These are phyloP conservation scores for Corythornis cristatus DNA, from an alignment of 2,113 vertebrate genomes.

Conservation along the genomic window DNA sequence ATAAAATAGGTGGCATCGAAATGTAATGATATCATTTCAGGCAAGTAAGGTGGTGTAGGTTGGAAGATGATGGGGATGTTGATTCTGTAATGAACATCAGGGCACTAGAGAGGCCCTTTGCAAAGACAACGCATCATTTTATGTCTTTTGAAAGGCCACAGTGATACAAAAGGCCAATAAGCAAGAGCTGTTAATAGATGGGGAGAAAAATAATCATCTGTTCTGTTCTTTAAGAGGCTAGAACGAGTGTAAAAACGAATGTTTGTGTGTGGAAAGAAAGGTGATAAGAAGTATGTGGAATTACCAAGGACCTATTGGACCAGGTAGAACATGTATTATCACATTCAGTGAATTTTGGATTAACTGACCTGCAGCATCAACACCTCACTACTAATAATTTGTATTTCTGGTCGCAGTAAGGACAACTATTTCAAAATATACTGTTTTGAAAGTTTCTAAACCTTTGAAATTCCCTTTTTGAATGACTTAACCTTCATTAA, in stretches of 20 bases:
- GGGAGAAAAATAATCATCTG: neutral
- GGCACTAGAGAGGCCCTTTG: neutral
- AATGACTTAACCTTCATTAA: neutral
- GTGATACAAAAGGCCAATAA: conserved; percentile 1
- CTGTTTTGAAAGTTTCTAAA: neutral
- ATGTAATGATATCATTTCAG: conserved; percentile 51
- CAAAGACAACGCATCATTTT: conserved; percentile 1
- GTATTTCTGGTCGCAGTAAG: neutral
- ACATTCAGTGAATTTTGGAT: neutral
- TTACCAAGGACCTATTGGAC: neutral
- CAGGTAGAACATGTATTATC: neutral
- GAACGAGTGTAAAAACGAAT: neutral
- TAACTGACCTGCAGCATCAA: neutral
- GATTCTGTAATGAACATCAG: conserved; percentile 35
- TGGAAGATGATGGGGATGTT: neutral
- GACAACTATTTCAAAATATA: neutral
- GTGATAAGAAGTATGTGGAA: neutral
- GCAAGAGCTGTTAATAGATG: neutral
- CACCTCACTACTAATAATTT: neutral
- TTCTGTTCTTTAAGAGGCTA: neutral
- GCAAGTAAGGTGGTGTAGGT: neutral
- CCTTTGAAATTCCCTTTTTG: neutral
- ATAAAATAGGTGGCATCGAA: conserved; percentile 54
- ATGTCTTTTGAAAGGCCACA: neutral
- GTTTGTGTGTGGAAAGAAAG: neutral